Conservation (phyloP, 2,888 invertebrate genomes). For the Rhagonycha fulva region DNA sequence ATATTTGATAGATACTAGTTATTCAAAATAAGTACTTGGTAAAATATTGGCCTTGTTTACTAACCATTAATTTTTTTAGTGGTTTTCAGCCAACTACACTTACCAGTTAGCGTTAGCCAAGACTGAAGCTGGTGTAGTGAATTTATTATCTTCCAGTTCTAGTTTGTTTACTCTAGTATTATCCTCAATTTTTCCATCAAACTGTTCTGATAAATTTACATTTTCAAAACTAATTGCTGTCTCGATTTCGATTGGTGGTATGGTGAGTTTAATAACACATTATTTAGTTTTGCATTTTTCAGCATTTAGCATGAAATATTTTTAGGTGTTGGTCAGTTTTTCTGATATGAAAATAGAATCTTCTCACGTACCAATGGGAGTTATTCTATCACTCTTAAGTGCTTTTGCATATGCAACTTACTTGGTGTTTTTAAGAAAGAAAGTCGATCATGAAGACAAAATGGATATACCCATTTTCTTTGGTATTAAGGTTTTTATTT, state of each 20-base stretch:
- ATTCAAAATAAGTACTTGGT: too few relatives aligned
- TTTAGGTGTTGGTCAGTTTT: slow-evolving; percentile 76
- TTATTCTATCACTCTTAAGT: slow-evolving; percentile 81
- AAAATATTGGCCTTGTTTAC: neutral
- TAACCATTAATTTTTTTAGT: slow-evolving; percentile 63
- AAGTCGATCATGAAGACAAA: slow-evolving; percentile 90
- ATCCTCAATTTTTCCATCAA: slow-evolving; percentile 85
- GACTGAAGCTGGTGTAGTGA: slow-evolving; percentile 85
- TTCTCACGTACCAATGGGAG: slow-evolving; percentile 72
- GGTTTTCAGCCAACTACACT: slow-evolving; percentile 93
- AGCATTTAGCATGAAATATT: slow-evolving; percentile 21
- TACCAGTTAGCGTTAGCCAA: slow-evolving; percentile 87
- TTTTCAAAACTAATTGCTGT: slow-evolving; percentile 85
- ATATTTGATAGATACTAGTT: too few relatives aligned
- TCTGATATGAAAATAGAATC: slow-evolving; percentile 69
- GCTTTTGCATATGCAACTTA: slow-evolving; percentile 91
- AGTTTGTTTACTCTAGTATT: slow-evolving; percentile 87
- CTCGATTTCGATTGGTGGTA: slow-evolving; percentile 74
- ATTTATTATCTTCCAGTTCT: slow-evolving; percentile 86
- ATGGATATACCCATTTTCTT: slow-evolving; percentile 95
- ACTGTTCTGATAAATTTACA: slow-evolving; percentile 80
- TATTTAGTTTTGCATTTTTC: neutral
- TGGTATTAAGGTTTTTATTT: slow-evolving; percentile 62
- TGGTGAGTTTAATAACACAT: slow-evolving; percentile 62
- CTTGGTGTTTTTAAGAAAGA: slow-evolving; percentile 82